Conservation (phyloP, 2,113 vertebrate species). For the Zapornia atra region DNA sequence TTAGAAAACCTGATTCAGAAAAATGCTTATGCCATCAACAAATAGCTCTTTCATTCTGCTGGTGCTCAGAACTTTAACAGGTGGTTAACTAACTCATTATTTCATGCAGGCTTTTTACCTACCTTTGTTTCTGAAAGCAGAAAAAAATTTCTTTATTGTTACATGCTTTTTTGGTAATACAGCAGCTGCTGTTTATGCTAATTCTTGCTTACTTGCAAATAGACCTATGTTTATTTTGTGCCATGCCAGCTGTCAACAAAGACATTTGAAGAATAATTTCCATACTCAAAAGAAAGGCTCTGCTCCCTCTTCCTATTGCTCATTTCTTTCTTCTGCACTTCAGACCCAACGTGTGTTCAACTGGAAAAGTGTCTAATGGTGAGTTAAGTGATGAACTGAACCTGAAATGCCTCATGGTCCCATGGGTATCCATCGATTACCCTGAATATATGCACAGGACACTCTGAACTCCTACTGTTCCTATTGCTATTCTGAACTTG, state of each 20-base stretch:
- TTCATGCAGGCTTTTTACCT: constrained; percentile 23
- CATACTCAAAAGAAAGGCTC: constrained; percentile 57
- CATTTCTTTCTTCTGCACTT: background rate
- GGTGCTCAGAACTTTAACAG: constrained; percentile 36
- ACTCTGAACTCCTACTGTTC: background rate
- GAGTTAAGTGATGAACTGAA: background rate
- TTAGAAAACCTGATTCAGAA: background rate
- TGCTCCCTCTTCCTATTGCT: constrained; percentile 7
- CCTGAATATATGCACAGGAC: accelerated
- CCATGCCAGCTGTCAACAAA: constrained; percentile 78
- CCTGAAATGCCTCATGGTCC: background rate
- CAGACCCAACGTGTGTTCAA: background rate
- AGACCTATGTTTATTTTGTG: constrained; percentile 75
- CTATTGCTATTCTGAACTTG: background rate
- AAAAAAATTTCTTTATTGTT: constrained; percentile 48
- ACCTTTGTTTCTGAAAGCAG: constrained; percentile 59
- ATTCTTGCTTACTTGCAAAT: constrained; percentile 79
- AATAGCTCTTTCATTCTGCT: background rate
- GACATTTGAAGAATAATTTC: constrained; percentile 72
- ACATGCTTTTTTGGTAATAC: constrained; percentile 31
- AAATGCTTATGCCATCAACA: background rate
- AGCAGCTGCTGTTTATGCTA: constrained; percentile 77
- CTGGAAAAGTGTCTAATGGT: background rate
- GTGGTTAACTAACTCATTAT: constrained; percentile 63
- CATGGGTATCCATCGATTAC: background rate